Evolutionary conservation across 2,797 vertebrate genomes (phyloP).

Genomic region (Enteromius mattozi): DNA sequence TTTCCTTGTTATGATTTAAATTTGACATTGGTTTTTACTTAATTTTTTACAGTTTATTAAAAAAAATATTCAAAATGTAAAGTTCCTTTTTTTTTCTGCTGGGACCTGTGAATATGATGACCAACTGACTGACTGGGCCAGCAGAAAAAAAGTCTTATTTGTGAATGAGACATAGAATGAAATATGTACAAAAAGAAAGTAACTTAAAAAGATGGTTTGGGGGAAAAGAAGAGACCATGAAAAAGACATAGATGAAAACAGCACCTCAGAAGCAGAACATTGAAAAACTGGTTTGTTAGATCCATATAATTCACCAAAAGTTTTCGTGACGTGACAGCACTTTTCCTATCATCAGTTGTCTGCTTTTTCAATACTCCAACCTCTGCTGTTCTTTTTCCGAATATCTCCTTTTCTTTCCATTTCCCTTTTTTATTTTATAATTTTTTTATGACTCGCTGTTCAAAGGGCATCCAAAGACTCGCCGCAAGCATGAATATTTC

Average conservation of each 20-base stretch:
- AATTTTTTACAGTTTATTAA: not conserved
- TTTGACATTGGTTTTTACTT: not conserved
- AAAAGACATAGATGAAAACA: slow-evolving; percentile 1
- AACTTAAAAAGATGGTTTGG: slow-evolving; percentile 39
- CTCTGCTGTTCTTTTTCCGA: slow-evolving; percentile 21
- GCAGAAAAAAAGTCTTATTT: not conserved
- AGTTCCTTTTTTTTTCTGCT: not conserved
- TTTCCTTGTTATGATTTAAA: not conserved
- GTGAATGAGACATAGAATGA: not conserved
- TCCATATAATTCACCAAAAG: slow-evolving; percentile 37
- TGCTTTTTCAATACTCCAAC: slow-evolving; percentile 19
- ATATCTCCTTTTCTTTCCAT: slow-evolving; percentile 2
- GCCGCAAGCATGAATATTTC: slow-evolving; percentile 79
- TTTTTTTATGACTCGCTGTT: slow-evolving; percentile 43
- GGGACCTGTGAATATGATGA: not conserved
- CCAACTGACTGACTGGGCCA: not conserved
- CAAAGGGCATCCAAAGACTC: slow-evolving; percentile 54
- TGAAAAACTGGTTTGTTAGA: slow-evolving; percentile 15
- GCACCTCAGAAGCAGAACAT: slow-evolving; percentile 28
- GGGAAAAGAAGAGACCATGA: not conserved
- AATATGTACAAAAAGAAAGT: slow-evolving; percentile 2
- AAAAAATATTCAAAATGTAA: not conserved
- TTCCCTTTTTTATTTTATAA: slow-evolving; percentile 11
- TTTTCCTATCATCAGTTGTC: slow-evolving; percentile 25
- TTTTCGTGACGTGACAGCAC: slow-evolving; percentile 24